Base-by-base conservation (phyloP, 1,140 invertebrate genomes). In the Teleopsis dalmanni region DNA sequence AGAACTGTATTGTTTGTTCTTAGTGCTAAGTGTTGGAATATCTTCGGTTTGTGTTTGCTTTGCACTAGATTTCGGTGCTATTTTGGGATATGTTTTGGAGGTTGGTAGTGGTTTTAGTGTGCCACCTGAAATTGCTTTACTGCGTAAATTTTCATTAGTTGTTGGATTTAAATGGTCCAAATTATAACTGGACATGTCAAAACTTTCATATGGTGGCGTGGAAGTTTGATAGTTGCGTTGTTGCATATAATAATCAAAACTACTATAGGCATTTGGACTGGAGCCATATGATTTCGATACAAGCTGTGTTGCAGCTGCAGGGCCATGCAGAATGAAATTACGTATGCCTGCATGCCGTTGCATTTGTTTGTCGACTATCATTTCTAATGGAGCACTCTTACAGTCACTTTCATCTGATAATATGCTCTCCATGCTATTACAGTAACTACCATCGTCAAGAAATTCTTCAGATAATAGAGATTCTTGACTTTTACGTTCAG, bases 331-430 rank as follows among this genome's bases (percentile, higher is more conserved):
- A 29, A 71, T 62, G 35, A 70, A 65, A 46, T 67, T 67, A 2
- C 63, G 52, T 46, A 68, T 64, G 49, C 64, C 62, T 27, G 59
- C 58, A 45, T 70, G 63, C 2, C 62, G 57, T 36, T 69, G 57
- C 54, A 60, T 51, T 29, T 58, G 56, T 26, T 73, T 72, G 56
- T 80, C 78, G 46, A 84, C 83, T 2, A 84, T 61, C 68, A 81
- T 80, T 68, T 85, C 84, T 21, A 87, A 62, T 0, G 84, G 84
- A 2, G 84, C 84, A 33, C 82, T 84, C 64, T 86, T 86, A 10
- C 83, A 84, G 58, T 85, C 83, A 2, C 84, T 86, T 47, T 87
- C 85, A 66, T 87, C 85, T 1, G 84, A 87, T 4, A 88, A 59
- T 26, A 89, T 81, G 55, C 85, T 87, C 60, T 88, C 86, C 55